A percentile compares a stretch with the other conserved stretches of the same genome.
Evolutionary conservation across 2,797 vertebrate genomes (phyloP).

Genomic region (Caiman crocodilus): DNA sequence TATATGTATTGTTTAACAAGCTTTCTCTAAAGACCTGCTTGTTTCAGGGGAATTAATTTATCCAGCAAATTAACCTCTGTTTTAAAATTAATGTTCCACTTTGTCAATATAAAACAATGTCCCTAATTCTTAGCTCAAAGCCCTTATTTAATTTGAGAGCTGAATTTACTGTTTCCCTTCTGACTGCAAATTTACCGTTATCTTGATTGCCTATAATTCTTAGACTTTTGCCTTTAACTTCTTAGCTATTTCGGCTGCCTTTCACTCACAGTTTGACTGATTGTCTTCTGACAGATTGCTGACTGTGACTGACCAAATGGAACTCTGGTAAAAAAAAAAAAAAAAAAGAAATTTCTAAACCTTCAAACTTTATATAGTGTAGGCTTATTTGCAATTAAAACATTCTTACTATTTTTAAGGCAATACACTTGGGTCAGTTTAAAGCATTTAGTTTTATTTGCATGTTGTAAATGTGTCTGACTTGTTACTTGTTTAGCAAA

Average conservation of each 20-base stretch:
- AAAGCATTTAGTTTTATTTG: background rate
- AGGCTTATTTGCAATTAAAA: background rate
- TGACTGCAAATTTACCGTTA: background rate
- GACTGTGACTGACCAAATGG: background rate
- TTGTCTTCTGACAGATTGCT: background rate
- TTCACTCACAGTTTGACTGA: background rate
- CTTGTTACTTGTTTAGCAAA: background rate
- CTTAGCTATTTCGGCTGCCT: background rate
- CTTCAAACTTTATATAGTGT: background rate
- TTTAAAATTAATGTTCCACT: background rate
- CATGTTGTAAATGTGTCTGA: background rate
- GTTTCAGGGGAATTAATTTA: background rate
- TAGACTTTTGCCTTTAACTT: background rate
- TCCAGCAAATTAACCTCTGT: background rate
- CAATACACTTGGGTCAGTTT: background rate
- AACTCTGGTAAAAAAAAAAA: background rate
- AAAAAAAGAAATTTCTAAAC: background rate
- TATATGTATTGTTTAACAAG: background rate
- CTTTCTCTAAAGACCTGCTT: accelerated
- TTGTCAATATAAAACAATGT: background rate
- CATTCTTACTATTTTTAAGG: background rate
- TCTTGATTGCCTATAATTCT: background rate
- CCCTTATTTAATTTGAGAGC: background rate
- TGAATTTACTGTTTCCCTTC: background rate
- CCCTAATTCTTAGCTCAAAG: background rate